Conservation (phyloP, 1,140 invertebrate species). For the Polyergus mexicanus region DNA sequence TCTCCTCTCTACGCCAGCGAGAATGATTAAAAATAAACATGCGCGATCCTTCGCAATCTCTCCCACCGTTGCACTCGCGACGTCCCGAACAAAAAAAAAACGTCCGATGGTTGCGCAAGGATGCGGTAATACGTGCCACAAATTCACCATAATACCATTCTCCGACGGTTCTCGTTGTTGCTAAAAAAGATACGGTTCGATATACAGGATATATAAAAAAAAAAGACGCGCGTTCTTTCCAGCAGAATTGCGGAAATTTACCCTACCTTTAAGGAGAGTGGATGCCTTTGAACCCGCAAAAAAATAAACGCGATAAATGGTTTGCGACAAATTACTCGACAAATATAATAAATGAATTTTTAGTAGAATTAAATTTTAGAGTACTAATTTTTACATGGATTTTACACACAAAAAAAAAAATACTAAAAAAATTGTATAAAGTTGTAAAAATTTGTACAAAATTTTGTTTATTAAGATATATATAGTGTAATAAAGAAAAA, state of each 20-base stretch:
- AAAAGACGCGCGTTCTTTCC: not conserved
- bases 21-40: conserved; percentile 86
- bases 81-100: conserved; percentile 55
- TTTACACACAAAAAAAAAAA: too few relatives aligned
- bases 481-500: too few relatives aligned
- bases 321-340: too few relatives aligned
- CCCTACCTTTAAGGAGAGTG: not conserved
- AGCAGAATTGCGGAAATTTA: not conserved
- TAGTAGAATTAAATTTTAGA: too few relatives aligned
- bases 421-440: too few relatives aligned
- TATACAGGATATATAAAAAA: not conserved
- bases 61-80: not conserved
- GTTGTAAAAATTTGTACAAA: too few relatives aligned
- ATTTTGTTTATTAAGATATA: too few relatives aligned
- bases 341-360: too few relatives aligned
- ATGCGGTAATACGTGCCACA: conserved; percentile 41
- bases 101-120: conserved; percentile 22
- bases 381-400: too few relatives aligned
- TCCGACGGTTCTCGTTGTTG: not conserved
- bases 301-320: too few relatives aligned
- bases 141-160: conserved; percentile 35
- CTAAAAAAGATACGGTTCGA: conserved; percentile 24
- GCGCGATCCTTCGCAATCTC: conserved; percentile 53
- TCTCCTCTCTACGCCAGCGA: conserved; percentile 70
- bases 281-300: too few relatives aligned